Base-by-base conservation (phyloP, 1,140 invertebrate species). In the Tribolium castaneum region DNA sequence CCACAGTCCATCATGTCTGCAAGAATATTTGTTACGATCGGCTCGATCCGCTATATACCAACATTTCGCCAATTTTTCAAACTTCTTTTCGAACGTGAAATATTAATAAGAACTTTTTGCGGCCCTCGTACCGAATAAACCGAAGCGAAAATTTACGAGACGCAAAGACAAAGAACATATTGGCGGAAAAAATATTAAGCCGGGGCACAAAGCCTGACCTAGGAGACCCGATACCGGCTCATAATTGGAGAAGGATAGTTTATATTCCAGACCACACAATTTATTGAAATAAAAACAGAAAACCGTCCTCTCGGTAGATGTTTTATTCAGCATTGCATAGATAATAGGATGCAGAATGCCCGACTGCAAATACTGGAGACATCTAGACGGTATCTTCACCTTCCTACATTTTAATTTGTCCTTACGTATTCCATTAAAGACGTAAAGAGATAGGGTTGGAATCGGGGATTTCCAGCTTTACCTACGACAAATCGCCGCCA, bases 1-100 rank as follows among this genome's bases (percentile, higher is more conserved):
- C 76, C 76, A 77, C 76, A 70, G 76, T 77, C 76, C 66, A 77
- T 77, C 76, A 77, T 70, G 70, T 71, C 76, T 77, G 35, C 45
- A 77, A 71, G 70, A 70, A 54, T 77, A 77, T 77, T 77, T 77
- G 76, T 77, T 77, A 77, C 76, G 76, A 77, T 77, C 76, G 66
- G 76, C 56, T 77, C 39, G 52, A 59, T 30, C 70, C 71, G 49
- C 16, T 73, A 73, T 52, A 73, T 72, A 73, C 71, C 34, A 73
- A 73, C 71, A 73, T 73, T 73, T 73, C 71, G 49, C 39, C 71
- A 73, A 73, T 73, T 73, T 73, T 73, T 73, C 71, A 73, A 73
- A 73, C 71, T 73, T 73, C 49, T 73, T 54, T 51, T 52, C n/a
- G 71, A 50, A 51, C 71, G 71, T 73, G 71, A 73, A 73, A 73